Base-by-base conservation (phyloP, 2,888 invertebrate species). In the Tillus elongatus region DNA sequence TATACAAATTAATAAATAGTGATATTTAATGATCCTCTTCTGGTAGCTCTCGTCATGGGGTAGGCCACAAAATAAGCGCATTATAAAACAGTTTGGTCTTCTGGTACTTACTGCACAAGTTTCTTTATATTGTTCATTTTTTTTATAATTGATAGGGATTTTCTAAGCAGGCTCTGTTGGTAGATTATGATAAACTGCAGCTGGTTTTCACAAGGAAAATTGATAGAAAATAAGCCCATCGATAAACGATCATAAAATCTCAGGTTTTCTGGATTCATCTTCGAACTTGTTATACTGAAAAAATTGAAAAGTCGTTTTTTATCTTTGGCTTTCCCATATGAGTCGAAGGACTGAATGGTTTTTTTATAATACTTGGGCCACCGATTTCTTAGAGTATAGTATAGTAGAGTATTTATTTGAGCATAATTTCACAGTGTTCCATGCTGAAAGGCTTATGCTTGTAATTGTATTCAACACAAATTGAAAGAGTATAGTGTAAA, bases 21-120 rank as follows among this genome's bases (percentile, higher is more conserved):
- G n/a, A n/a, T n/a, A n/a, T n/a, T 19, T 19, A 32, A 13, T 13
- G 10, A 32, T 32, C 32, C 14, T 32, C 32, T 13, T 32, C 32
- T 13, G 32, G 10, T 10, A 9, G 12, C 13, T 32, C 32, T 32
- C 32, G 8, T 8, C 13, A 11, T 9, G 4, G 9, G 4, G 32
- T 32, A 13, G 32, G 32, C 32, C 32, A 32, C 4, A 11, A 8
- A 8, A 32, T 11, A 9, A 32, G 8, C 32, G 9, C 13, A 15
- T 9, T 14, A 13, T 14, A 32, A 13, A 32, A 32, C 4, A 8
- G 13, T 32, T 32, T 32, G 8, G 32, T 32, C 32, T 13, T 32
- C 32, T 11, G 32, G 32, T 8, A 32, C 13, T 9, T 32, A 32
- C 32, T 32, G 32, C 9, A 32, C 13, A 9, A 32, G 14, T 9